Evolutionary conservation across 2,888 invertebrate species (phyloP), one percentile per base, ranked within the genome.

Genomic region (Tolmerus cingulatus): DNA sequence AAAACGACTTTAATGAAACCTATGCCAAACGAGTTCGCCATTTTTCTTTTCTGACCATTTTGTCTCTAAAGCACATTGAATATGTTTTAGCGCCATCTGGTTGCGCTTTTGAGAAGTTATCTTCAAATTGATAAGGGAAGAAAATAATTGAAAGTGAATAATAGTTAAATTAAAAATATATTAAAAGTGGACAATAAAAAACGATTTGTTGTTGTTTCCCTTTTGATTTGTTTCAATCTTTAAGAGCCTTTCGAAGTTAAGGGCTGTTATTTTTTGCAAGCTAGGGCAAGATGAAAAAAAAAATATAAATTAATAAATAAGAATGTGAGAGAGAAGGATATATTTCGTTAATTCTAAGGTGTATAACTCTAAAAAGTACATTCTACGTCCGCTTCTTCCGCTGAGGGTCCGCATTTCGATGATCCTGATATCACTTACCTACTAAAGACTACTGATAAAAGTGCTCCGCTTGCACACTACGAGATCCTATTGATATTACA

Each of bases 1-100:
- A 66, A 66, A 66, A 40, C 66, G 66, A 66, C 66, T 66, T 66
- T 82, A 82, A 82, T 82, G 82, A 82, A 82, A 82, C 82, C 82
- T 82, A 82, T 82, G 55, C 82, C 82, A 82, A 82, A 66, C 66
- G 66, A 66, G 66, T 27, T 23, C 66, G 9, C 27, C 27, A 19
- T 66, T 12, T 66, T 66, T 27, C 27, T 12, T 66, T 8, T 23
- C 27, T 66, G 19, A 19, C 23, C 27, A 23, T 23, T 66, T 66
- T 66, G 66, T 66, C 66, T 66, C 66, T 66, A 66, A 66, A 66
- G 66, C 66, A 66, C 66, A 66, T 66, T 66, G 66, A 12, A 66
- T 66, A 27, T n/a, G 1, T 4, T 23, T 66, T 19, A 66, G 23
- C 66, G 66, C 66, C 23, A 66, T 66, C 66, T 66, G 66, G 23